phyloP scores from a whole-genome alignment of 2,113 vertebrate species.

The Pampusana beccarii region DNA sequence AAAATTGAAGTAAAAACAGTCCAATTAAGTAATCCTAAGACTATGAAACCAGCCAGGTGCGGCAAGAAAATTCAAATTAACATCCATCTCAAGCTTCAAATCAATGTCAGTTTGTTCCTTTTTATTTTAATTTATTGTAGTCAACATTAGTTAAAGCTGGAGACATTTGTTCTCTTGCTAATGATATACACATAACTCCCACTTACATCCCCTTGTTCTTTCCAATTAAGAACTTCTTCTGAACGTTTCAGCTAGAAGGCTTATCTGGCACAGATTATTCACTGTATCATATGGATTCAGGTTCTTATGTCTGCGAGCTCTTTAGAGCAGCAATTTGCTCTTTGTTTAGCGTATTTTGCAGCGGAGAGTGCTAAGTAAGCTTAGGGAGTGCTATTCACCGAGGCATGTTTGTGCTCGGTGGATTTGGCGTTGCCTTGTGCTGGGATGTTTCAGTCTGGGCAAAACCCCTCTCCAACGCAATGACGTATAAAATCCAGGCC shows the following conservation, averaged over 20 bases:
- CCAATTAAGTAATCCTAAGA: constrained; percentile 9
- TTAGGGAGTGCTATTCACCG: constrained; percentile 1
- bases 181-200: constrained; percentile 46
- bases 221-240: constrained; percentile 49
- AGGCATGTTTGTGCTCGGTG: neutral
- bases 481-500: neutral
- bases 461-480: neutral
- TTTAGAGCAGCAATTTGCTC: constrained; percentile 45
- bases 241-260: constrained; percentile 29
- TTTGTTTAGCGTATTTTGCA: constrained; percentile 39
- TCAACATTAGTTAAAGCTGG: constrained; percentile 47
- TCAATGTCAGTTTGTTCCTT: constrained; percentile 37
- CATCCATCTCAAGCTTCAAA: constrained; percentile 33
- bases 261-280: constrained; percentile 57
- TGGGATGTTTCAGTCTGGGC: neutral
- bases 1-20: neutral
- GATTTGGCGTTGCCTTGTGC: neutral
- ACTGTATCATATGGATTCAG: constrained; percentile 40
- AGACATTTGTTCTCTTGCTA: constrained; percentile 58
- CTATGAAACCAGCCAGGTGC: constrained; percentile 27
- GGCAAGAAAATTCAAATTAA: constrained; percentile 32
- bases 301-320: constrained; percentile 37
- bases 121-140: constrained; percentile 51
- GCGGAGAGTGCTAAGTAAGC: constrained; percentile 3
- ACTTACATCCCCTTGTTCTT: constrained; percentile 28